These are phyloP conservation scores for Sander vitreus DNA, from an alignment of 2,113 vertebrate genomes.

Conservation along the genomic window DNA sequence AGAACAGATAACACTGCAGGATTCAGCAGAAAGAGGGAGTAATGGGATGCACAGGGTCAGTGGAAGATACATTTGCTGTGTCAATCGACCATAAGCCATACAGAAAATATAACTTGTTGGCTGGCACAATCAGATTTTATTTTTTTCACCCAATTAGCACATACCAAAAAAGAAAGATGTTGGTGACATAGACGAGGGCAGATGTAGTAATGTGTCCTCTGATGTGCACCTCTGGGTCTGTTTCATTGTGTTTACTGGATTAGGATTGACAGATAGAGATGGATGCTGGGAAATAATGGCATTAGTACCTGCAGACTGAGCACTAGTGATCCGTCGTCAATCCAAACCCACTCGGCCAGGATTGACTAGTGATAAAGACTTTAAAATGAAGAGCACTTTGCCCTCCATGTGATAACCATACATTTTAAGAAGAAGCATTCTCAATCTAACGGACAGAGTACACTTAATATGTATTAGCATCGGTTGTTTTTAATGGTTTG, in stretches of 20 bases:
- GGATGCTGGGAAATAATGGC: slow-evolving; percentile 69
- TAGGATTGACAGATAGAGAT: slow-evolving; percentile 75
- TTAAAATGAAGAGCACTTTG: slow-evolving; percentile 79
- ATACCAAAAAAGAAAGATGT: slow-evolving; percentile 7
- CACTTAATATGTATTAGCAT: slow-evolving; percentile 66
- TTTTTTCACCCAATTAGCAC: neutral
- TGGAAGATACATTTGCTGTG: slow-evolving; percentile 38
- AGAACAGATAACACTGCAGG: slow-evolving; percentile 20
- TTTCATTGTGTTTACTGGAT: slow-evolving; percentile 73
- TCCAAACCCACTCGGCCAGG: slow-evolving; percentile 68
- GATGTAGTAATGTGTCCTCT: slow-evolving; percentile 16
- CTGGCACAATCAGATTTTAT: neutral
- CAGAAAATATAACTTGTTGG: slow-evolving; percentile 9
- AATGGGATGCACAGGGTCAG: slow-evolving; percentile 35
- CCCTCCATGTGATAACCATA: slow-evolving; percentile 72
- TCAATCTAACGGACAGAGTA: slow-evolving; percentile 46
- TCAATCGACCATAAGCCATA: neutral
- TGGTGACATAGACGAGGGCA: neutral
- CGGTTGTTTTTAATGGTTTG: slow-evolving; percentile 56
- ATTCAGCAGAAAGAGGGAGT: slow-evolving; percentile 36
- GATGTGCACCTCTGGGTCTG: slow-evolving; percentile 53
- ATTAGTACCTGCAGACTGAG: slow-evolving; percentile 78
- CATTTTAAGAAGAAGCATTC: slow-evolving; percentile 41
- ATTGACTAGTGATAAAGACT: slow-evolving; percentile 81
- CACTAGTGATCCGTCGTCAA: slow-evolving; percentile 70